phyloP scores from a whole-genome alignment of 2,113 vertebrate species.

The Scytalopus superciliaris region DNA sequence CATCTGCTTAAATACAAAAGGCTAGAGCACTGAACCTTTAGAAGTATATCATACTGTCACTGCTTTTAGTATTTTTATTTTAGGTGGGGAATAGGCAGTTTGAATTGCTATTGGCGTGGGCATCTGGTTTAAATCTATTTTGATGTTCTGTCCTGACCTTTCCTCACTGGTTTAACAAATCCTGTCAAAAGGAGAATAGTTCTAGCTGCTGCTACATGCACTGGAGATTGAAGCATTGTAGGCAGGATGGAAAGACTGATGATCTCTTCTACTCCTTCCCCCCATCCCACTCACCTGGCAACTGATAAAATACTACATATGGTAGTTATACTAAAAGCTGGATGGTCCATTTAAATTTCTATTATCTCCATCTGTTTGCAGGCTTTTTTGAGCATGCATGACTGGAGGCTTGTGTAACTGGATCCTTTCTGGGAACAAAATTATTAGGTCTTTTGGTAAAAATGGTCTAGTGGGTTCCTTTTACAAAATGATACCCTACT shows the following conservation, averaged over 20 bases:
- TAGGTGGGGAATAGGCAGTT: not conserved
- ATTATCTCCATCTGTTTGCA: not conserved
- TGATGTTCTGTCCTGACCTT: not conserved
- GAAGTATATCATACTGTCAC: not conserved
- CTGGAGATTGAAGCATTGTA: not conserved
- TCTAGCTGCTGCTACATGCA: not conserved
- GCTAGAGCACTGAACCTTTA: not conserved
- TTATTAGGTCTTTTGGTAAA: not conserved
- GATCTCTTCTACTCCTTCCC: not conserved
- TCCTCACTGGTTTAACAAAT: not conserved
- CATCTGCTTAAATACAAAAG: not conserved
- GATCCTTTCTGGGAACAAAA: not conserved
- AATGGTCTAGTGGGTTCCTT: not conserved
- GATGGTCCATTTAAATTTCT: conserved; percentile 17
- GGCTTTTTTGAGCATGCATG: not conserved
- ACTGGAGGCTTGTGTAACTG: not conserved
- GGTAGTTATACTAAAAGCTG: not conserved
- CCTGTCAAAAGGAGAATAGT: not conserved
- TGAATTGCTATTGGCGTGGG: not conserved
- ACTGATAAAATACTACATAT: not conserved
- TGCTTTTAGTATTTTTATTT: not conserved
- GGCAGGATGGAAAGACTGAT: not conserved
- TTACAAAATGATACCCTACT: not conserved
- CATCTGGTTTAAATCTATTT: not conserved
- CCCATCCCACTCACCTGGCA: not conserved